These are phyloP conservation scores for Nysson spinosus DNA, from an alignment of 2,888 invertebrate genomes.

Conservation along the genomic window DNA sequence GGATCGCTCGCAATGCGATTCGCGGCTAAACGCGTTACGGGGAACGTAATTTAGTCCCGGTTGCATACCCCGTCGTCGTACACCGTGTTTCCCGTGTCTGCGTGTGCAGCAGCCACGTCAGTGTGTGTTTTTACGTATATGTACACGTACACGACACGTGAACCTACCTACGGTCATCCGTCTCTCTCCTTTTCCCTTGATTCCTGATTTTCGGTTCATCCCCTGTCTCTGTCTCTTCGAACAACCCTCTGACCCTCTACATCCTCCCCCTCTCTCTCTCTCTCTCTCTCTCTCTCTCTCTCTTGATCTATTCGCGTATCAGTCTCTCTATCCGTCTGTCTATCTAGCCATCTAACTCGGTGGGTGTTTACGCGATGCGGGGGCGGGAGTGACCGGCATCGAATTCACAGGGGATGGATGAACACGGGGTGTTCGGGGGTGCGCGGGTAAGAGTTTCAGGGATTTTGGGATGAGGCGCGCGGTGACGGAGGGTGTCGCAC, in stretches of 20 bases:
- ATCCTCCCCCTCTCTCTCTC: constrained; percentile 12
- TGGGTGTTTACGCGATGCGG: constrained; percentile 42
- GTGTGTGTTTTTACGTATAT: constrained; percentile 44
- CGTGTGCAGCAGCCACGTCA: constrained; percentile 48
- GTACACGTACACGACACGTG: constrained; percentile 63
- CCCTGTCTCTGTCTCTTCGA: constrained; percentile 9
- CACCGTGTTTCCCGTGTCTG: constrained; percentile 36
- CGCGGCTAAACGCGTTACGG: constrained; percentile 75
- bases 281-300: constrained; percentile 19
- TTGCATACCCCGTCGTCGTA: constrained; percentile 61
- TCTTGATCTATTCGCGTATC: not conserved
- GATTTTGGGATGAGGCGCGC: constrained; percentile 23
- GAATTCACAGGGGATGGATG: constrained; percentile 51
- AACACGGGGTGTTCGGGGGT: constrained; percentile 16
- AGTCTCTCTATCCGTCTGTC: constrained; percentile 17
- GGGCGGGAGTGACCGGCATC: constrained; percentile 50
- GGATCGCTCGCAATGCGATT: constrained; percentile 74
- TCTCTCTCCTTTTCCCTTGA: constrained; percentile 10
- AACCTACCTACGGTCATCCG: constrained; percentile 25
- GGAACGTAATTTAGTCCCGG: constrained; percentile 74
- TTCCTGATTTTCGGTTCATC: constrained; percentile 16
- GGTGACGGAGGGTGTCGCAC: constrained; percentile 45
- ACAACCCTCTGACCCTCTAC: too few relatives aligned
- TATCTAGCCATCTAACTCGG: constrained; percentile 12
- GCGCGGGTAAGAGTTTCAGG: too few relatives aligned